Conservation (phyloP, 2,888 invertebrate genomes). For the Eucriotettix oculatus region DNA sequence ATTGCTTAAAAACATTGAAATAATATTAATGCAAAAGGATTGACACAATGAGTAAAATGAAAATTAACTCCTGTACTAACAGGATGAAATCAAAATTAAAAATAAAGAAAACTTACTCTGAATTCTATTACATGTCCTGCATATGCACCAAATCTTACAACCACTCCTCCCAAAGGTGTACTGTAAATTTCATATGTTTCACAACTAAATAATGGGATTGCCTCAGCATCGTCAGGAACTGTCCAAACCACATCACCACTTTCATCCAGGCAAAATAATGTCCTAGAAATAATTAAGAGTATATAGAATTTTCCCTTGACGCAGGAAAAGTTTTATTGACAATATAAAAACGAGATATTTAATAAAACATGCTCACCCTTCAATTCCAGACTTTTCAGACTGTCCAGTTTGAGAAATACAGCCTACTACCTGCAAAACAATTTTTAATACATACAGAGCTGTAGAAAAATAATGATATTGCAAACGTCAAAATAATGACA, state of each 20-base stretch:
- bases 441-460: no score
- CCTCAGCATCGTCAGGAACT: constrained; percentile 34
- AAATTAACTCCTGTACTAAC: constrained; percentile 20
- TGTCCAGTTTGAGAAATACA: constrained; percentile 28
- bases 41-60: background rate
- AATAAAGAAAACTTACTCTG: constrained; percentile 19
- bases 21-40: no score
- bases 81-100: background rate
- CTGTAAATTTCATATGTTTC: constrained; percentile 45
- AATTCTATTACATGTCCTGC: constrained; percentile 50
- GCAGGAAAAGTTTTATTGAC: no score
- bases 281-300: constrained; percentile 18
- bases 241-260: constrained; percentile 47
- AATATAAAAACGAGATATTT: background rate
- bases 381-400: constrained; percentile 30
- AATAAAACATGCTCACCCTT: constrained; percentile 25
- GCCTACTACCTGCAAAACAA: constrained; percentile 26
- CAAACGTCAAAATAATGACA: no score
- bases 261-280: constrained; percentile 36
- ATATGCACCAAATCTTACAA: constrained; percentile 39
- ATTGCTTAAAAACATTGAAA: no score
- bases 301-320: no score
- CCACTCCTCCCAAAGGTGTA: constrained; percentile 23
- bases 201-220: constrained; percentile 44
- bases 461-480: constrained; percentile 9